A percentile compares a stretch with the other conserved stretches of the same genome.
These are phyloP conservation scores for Ophonus ardosiacus DNA, from an alignment of 2,888 invertebrate genomes.

Conservation along the genomic window DNA sequence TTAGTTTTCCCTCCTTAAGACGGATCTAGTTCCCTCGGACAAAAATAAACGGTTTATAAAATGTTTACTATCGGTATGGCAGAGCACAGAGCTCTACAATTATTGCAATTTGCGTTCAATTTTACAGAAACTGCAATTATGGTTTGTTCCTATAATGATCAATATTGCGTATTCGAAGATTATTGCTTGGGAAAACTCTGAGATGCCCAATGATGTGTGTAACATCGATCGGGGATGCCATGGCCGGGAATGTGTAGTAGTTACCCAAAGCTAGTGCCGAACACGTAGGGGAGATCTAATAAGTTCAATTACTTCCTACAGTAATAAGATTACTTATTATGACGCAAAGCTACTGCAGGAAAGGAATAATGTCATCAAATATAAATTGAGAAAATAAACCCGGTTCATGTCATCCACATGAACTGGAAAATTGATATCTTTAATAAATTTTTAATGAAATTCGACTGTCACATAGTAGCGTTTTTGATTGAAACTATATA, in stretches of 20 bases:
- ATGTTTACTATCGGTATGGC: slow-evolving; percentile 49
- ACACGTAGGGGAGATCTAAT: slow-evolving; percentile 35
- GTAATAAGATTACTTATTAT: slow-evolving; percentile 41
- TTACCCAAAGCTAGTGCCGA: slow-evolving; percentile 1
- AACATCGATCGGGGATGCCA: slow-evolving; percentile 29
- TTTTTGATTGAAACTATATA: neutral
- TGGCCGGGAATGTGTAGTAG: slow-evolving; percentile 8
- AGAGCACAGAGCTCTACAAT: slow-evolving; percentile 57
- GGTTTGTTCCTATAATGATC: slow-evolving; percentile 61
- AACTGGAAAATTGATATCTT: neutral
- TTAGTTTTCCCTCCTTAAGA: neutral
- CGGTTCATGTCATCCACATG: too few relatives aligned
- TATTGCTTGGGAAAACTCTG: slow-evolving; percentile 54
- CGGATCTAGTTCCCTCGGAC: slow-evolving; percentile 12
- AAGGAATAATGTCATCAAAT: slow-evolving; percentile 13
- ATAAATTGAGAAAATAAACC: slow-evolving; percentile 24
- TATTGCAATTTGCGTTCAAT: slow-evolving; percentile 62
- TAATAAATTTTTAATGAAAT: neutral
- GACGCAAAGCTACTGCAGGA: slow-evolving; percentile 9
- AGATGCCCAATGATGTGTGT: slow-evolving; percentile 39
- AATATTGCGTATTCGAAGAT: slow-evolving; percentile 60
- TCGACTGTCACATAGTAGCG: neutral
- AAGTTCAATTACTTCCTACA: slow-evolving; percentile 11
- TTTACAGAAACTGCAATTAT: slow-evolving; percentile 59
- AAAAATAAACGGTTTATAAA: slow-evolving; percentile 53